Base-by-base conservation (phyloP, 30 jellyfish, hydroid and myxozoan genomes). In the Aurelia aurita region DNA sequence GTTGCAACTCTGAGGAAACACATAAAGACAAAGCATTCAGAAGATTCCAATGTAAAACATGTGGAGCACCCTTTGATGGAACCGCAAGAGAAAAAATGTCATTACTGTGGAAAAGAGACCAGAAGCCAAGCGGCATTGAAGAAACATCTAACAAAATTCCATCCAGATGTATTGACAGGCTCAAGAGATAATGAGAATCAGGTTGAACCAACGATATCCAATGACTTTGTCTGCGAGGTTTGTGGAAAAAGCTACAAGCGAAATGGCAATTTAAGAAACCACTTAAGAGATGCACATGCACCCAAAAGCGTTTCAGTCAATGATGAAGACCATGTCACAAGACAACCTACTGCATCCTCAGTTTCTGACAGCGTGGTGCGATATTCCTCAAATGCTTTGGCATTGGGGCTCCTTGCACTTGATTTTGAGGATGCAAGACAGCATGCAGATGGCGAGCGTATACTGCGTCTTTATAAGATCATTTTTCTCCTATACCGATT, bases 211-310 rank as follows among this genome's bases (percentile, higher is more conserved):
- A 31, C 5, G 5, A 31, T 5, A 66, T 66, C 55, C 78, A 66
- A 66, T 66, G 25, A 29, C 78, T 66, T 66, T 23, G 58, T 66
- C 58, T 66, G 78, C 25, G 58, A 66, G 55, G 78, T 29, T 66
- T 66, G 73, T 61, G 73, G 73, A 22, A 25, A 66, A 66, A 66
- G 78, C 20, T 66, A 66, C 78, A 66, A 66, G 78, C 78, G 78
- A 66, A 66, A 57, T 22, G 78, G 78, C 55, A 66, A 66, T 66
- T 66, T 66, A 66, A 66, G 78, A 66, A 66, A 66, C 12, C 78
- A 66, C 78, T 25, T 66, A 66, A 66, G 78, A 66, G 78, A 66
- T 66, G 78, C 58, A 66, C 78, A 66, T 66, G 78, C 58, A 66
- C 78, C 78, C 78, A 66, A 66, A 66, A 27, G 58, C 58, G 26